Evolutionary conservation across 2,113 vertebrate species (phyloP), one percentile per base, ranked within the genome.

Genomic region (Gallinago undulata): DNA sequence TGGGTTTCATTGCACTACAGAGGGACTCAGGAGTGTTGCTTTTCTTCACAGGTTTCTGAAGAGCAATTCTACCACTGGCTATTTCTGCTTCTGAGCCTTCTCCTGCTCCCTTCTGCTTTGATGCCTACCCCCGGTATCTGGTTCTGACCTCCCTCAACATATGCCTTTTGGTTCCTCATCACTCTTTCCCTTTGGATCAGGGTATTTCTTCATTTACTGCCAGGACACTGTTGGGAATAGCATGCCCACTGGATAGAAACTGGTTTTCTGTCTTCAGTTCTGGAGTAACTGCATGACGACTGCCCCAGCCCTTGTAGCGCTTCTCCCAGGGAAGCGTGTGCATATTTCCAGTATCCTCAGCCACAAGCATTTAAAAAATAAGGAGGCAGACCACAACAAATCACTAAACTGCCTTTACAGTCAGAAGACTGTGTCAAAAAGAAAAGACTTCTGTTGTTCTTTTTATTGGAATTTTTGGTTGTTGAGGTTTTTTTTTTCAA

Each of bases 281-380:
- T 74, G 79, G 15, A 55, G 31, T 69, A 77, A 74, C 0, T 10
- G n/a, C 33, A 83, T 1, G 7, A 78, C 39, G 56, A 37, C 24
- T 62, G 25, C 35, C 37, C 22, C 27, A 74, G 64, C 39, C 17
- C 85, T 78, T 73, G 48, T 70, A 69, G 75, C 12, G 1, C 57
- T 88, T 93, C 79, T 90, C 28, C n/a, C 64, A 63, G 41, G 51
- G 51, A 92, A 88, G 57, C 6, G 1, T 33, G 22, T 28, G 55
- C 28, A 19, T 77, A 78, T 73, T 97, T 90, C 72, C 86, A 89
- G 90, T 80, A 93, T 92, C 85, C 57, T 88, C 75, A 93, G 41
- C 88, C 67, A 4, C 78, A 88, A 77, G 8, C 63, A 73, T 83
- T 77, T 90, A 59, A 80, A 95, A 92, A 83, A 89, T 68, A 45